Evolutionary conservation across 2,888 invertebrate genomes (phyloP).

Genomic region (Neocrepidodera transversa): DNA sequence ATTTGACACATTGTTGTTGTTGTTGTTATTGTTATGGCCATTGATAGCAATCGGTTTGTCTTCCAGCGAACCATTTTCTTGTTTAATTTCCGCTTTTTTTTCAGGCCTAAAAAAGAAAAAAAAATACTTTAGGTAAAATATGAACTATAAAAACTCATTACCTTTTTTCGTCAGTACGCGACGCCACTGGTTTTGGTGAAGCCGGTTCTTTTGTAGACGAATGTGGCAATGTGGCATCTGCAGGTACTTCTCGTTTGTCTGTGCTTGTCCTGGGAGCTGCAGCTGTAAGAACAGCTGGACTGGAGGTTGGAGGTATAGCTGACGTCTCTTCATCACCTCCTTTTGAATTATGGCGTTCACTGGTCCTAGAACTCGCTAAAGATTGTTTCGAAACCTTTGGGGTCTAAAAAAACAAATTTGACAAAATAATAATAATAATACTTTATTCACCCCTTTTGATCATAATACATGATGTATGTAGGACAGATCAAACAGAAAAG

Average conservation of each 20-base stretch:
- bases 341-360: conserved; percentile 63
- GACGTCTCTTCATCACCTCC: conserved; percentile 51
- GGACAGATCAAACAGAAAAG: no score
- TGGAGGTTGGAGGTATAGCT: conserved; percentile 54
- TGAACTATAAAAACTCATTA: not conserved
- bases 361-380: conserved; percentile 51
- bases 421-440: no score
- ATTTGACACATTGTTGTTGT: conserved; percentile 52
- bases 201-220: conserved; percentile 54
- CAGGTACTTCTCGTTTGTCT: conserved; percentile 52
- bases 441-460: no score
- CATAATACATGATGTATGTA: no score
- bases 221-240: conserved; percentile 56
- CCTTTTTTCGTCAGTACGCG: conserved; percentile 52
- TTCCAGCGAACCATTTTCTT: conserved; percentile 30
- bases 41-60: conserved; percentile 55
- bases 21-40: conserved; percentile 55
- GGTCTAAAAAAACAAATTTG: conserved; percentile 29
- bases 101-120: conserved; percentile 35
- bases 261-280: conserved; percentile 56
- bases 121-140: not conserved
- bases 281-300: conserved; percentile 57
- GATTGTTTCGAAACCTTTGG: conserved; percentile 41
- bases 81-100: conserved; percentile 34
- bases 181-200: conserved; percentile 55